Base-by-base conservation (phyloP, 2,797 vertebrate genomes). In the Enteromius argenteus region DNA sequence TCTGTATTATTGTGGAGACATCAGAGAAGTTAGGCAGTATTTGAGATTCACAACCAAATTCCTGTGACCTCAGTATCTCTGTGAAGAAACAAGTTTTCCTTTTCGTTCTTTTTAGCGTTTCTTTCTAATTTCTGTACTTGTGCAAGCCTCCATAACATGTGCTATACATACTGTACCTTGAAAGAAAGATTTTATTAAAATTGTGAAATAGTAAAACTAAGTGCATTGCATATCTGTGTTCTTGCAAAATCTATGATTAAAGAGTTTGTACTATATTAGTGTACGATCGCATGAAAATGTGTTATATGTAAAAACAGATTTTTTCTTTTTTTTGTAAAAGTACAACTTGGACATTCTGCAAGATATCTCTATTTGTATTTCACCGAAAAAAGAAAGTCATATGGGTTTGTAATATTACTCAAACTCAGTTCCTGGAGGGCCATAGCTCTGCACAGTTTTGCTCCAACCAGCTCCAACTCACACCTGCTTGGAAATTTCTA, bases 131-230 rank as follows among this genome's bases (percentile, higher is more conserved):
- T 53, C 71, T 64, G 79, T 84, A 46, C 32, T 37, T 39, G 44
- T 74, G 32, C 76, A 62, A 82, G 72, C 67, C 66, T 75, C 71
- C 58, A 15, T 80, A 84, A 87, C 81, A 83, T 71, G 72, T 83
- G 53, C 66, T 79, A 42, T 19, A 49, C n/a, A 11, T 79, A 79
- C 82, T 87, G 81, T 80, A 75, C 67, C 51, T 32, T 84, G n/a
- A 84, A 87, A 81, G 27, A 80, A 86, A 80, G 72, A 84, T 71
- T 83, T 84, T 58, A 86, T 81, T 87, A 87, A 84, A 87, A 78
- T 73, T 76, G 60, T 84, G 58, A 72, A 81, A 78, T 68, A 21
- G 23, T 39, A 58, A 74, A 67, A 67, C n/a, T 7, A 62, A 53
- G 27, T 32, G n/a, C 3, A 4, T 49, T 7, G 11, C 7, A 79